phyloP scores from a whole-genome alignment of 2,888 invertebrate genomes.

The Dynastes hyllus region DNA sequence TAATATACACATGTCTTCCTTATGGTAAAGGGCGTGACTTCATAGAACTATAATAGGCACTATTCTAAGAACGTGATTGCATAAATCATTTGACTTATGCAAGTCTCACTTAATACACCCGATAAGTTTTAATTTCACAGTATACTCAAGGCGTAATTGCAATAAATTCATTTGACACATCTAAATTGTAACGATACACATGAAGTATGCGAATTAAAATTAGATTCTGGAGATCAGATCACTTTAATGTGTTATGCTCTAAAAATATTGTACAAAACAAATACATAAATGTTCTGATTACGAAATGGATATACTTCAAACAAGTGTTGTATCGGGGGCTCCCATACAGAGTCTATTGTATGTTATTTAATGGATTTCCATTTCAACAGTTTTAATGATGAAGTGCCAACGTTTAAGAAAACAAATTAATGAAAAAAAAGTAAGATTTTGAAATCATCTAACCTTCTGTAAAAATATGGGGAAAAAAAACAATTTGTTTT shows the following conservation, averaged over 20 bases:
- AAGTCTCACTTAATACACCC: neutral
- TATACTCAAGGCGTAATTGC: neutral
- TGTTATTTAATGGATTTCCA: constrained; percentile 6
- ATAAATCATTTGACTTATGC: constrained; percentile 24
- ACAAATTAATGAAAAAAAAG: constrained; percentile 29
- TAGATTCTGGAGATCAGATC: neutral
- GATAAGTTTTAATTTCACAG: constrained; percentile 2
- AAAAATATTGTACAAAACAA: neutral
- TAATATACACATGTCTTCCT: constrained; percentile 17
- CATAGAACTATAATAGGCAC: constrained; percentile 23
- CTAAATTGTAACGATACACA: neutral
- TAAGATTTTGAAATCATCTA: too few relatives aligned
- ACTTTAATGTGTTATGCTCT: neutral
- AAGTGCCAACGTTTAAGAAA: neutral
- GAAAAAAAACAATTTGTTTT: too few relatives aligned
- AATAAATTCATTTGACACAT: neutral
- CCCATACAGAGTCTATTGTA: neutral
- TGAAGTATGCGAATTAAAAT: neutral
- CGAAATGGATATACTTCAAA: too few relatives aligned
- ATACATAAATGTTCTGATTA: too few relatives aligned
- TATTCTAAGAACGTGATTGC: neutral
- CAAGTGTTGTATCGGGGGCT: neutral
- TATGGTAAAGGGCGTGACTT: constrained; percentile 20
- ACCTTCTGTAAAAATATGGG: too few relatives aligned
- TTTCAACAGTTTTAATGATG: constrained; percentile 11